These are phyloP conservation scores for Tetanocera ferruginea DNA, from an alignment of 2,888 invertebrate genomes.

Conservation along the genomic window DNA sequence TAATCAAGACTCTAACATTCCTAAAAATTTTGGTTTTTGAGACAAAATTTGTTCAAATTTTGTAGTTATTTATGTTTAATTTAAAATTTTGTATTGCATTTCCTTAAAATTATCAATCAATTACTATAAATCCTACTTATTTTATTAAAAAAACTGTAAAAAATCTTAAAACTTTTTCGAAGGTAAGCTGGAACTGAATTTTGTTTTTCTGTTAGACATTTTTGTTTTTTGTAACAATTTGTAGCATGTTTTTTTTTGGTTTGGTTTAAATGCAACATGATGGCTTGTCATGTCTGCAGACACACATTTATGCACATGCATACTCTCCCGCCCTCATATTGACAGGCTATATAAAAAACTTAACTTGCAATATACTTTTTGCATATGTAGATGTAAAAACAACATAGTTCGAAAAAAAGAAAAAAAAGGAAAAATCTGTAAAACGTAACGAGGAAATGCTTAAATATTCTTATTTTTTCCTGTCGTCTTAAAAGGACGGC, in stretches of 20 bases:
- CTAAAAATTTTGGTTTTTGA: too few species aligned
- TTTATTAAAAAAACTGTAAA: too few species aligned
- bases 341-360: background rate
- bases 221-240: background rate
- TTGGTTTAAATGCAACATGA: background rate
- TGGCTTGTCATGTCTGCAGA: background rate
- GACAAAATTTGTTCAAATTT: too few species aligned
- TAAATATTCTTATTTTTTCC: background rate
- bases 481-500: background rate
- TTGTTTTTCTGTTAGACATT: background rate
- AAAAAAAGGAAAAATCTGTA: background rate
- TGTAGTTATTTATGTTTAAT: too few species aligned
- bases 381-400: background rate
- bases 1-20: too few species aligned
- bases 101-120: too few species aligned
- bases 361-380: background rate
- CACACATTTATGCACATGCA: constrained; percentile 16
- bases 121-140: too few species aligned
- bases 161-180: too few species aligned
- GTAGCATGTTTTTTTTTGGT: background rate
- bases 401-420: background rate
- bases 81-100: too few species aligned
- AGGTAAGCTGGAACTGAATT: background rate
- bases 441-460: background rate
- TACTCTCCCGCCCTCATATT: constrained; percentile 8